These are phyloP conservation scores for Sepioteuthis lessoniana DNA, from an alignment of 2,888 invertebrate species.

Conservation along the genomic window DNA sequence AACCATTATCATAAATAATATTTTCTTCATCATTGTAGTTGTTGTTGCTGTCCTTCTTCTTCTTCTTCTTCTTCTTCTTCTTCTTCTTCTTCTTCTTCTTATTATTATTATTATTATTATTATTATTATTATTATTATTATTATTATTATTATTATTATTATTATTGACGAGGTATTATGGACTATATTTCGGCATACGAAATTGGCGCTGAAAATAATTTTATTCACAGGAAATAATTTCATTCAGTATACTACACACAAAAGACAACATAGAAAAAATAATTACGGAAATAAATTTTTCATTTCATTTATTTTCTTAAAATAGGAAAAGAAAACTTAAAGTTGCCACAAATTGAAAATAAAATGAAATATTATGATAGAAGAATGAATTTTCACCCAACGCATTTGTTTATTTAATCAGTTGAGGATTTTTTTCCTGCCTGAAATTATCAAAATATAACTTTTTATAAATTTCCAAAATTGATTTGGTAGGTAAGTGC, in stretches of 20 bases:
- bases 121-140: no score
- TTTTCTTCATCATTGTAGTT: no score
- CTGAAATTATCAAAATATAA: constrained; percentile 33
- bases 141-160: no score
- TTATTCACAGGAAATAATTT: not conserved
- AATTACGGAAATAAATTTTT: not conserved
- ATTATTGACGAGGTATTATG: no score
- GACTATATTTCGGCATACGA: not conserved
- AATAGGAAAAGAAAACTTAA: not conserved
- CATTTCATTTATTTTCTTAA: constrained; percentile 20
- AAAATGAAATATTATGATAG: not conserved
- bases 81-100: no score
- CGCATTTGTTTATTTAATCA: constrained; percentile 13
- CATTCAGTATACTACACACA: not conserved
- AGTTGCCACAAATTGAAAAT: not conserved
- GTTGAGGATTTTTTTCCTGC: not conserved
- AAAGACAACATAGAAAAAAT: not conserved
- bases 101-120: no score
- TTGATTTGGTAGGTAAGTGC: not conserved
- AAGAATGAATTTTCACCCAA: constrained; percentile 5
- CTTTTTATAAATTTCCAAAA: not conserved
- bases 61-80: no score
- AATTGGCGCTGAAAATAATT: not conserved
- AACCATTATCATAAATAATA: no score
- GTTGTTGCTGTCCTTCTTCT: no score